phyloP scores from a whole-genome alignment of 2,797 vertebrate genomes.

The Micrastur ruficollis region DNA sequence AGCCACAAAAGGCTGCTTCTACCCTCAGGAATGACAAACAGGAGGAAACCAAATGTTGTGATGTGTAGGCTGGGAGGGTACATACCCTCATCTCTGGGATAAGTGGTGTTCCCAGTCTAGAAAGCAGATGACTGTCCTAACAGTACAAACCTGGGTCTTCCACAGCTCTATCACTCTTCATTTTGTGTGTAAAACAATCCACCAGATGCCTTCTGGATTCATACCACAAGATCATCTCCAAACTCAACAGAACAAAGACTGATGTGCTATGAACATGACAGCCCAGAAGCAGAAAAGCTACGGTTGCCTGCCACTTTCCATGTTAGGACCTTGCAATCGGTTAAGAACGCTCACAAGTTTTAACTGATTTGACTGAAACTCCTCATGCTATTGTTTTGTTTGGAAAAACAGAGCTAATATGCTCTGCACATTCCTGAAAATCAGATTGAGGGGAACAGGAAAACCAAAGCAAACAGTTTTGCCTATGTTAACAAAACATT shows the following conservation, averaged over 20 bases:
- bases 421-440: slow-evolving; percentile 18
- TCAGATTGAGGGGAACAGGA: not conserved
- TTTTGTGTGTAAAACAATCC: not conserved
- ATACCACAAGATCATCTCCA: not conserved
- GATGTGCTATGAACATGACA: not conserved
- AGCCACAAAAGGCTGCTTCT: not conserved
- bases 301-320: not conserved
- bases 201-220: not conserved
- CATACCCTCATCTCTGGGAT: not conserved
- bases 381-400: not conserved
- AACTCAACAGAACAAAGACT: not conserved
- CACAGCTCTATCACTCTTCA: not conserved
- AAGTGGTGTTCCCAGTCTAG: not conserved
- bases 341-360: not conserved
- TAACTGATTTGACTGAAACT: slow-evolving; percentile 10
- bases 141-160: not conserved
- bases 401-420: not conserved
- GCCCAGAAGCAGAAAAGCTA: not conserved
- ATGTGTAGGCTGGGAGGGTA: not conserved
- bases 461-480: slow-evolving; percentile 41
- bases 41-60: not conserved
- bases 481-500: slow-evolving; percentile 24
- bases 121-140: not conserved
- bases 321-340: not conserved
- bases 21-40: not conserved